Evolutionary conservation across 2,888 invertebrate species (phyloP).

Genomic region (Sarcophaga caerulescens): DNA sequence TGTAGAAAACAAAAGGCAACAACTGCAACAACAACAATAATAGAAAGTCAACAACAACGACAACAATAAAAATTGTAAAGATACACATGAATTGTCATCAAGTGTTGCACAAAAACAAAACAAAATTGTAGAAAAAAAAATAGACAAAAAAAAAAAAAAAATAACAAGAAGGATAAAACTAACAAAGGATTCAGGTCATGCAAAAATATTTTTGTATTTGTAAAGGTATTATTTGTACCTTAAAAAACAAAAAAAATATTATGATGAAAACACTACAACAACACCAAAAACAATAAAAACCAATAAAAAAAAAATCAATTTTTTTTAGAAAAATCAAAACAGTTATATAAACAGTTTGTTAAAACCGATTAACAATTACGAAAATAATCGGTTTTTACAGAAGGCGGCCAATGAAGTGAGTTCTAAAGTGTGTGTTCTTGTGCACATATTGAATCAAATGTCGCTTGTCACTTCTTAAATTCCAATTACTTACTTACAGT

Average conservation of each 20-base stretch:
- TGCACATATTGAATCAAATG: no score
- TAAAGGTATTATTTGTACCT: constrained; percentile 51
- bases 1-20: neutral
- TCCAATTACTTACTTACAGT: no score
- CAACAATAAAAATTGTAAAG: constrained; percentile 53
- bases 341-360: no score
- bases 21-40: neutral
- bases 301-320: neutral
- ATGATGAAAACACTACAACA: constrained; percentile 1
- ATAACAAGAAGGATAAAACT: constrained; percentile 29
- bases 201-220: constrained; percentile 60
- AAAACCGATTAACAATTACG: no score
- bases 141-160: constrained; percentile 34
- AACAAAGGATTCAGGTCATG: constrained; percentile 68
- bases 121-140: neutral
- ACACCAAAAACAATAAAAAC: neutral
- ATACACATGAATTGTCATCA: constrained; percentile 67
- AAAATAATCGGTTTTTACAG: no score
- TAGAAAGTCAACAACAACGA: constrained; percentile 22
- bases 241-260: constrained; percentile 15
- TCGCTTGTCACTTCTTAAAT: no score
- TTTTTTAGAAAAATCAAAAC: no score
- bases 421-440: no score
- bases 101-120: constrained; percentile 39
- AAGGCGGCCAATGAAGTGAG: no score